Conservation (phyloP, 2,113 vertebrate genomes). For the Varanus salvator region DNA sequence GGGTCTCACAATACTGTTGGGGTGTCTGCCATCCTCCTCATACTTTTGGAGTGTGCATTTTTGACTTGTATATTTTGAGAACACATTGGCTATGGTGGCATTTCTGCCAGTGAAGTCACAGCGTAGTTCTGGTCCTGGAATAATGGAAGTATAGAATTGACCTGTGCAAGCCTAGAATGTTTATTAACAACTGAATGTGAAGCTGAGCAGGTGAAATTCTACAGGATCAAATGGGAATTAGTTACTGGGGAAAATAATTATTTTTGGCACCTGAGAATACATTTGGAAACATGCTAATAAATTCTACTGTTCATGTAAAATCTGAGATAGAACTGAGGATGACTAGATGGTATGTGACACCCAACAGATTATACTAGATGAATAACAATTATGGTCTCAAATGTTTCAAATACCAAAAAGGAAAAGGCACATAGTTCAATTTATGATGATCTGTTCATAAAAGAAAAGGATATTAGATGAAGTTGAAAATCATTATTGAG, state of each 20-base stretch:
- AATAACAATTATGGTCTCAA: background rate
- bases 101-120: background rate
- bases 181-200: background rate
- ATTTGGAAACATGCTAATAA: constrained; percentile 5
- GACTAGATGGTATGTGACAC: constrained; percentile 7
- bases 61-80: background rate
- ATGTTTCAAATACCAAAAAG: constrained; percentile 1
- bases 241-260: background rate
- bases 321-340: background rate
- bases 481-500: background rate
- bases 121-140: too few relatives aligned
- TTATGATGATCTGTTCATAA: background rate
- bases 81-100: background rate
- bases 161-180: background rate
- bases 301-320: background rate
- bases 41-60: background rate
- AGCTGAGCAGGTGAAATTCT: background rate
- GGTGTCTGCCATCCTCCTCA: background rate
- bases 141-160: background rate
- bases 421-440: background rate
- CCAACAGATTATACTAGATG: background rate
- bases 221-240: background rate
- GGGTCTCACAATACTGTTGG: background rate
- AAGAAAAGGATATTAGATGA: background rate
- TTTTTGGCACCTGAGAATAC: constrained; percentile 4